Base-by-base conservation (phyloP, 2,888 invertebrate genomes). In the Zeuzera pyrina region DNA sequence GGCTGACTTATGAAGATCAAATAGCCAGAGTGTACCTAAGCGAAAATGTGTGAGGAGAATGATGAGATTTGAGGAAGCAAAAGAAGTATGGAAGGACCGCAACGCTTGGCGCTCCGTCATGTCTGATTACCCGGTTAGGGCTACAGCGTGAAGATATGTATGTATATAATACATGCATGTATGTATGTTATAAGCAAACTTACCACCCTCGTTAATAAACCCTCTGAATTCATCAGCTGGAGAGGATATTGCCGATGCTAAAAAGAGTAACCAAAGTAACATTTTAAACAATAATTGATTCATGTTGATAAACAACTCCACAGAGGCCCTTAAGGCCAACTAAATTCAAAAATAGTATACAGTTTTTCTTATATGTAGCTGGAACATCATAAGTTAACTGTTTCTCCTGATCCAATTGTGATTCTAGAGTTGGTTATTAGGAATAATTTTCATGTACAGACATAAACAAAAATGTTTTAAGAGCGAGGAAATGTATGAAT, bases 341-440 rank as follows among this genome's bases (percentile, higher is more conserved):
- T 66, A 58, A 62, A 47, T 42, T 42, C 43, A 45, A 43, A 38
- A 57, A 59, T 53, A 53, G 50, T 52, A 57, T n/a, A n/a, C n/a
- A 49, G 56, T 57, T 58, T 50, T 50, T 48, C 52, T 67, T 74
- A 63, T 70, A 76, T 71, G 68, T 56, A 53, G 51, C 54, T 52
- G 55, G 54, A 51, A 54, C 42, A 37, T 47, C 58, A 56, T 58
- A 57, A 58, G 57, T n/a, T n/a, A n/a, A 49, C 54, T 65, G 62
- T 67, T 73, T 67, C 71, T 68, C 59, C 55, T 56, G 55, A 51
- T 46, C 60, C 78, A 77, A 76, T 78, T 77, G 76, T 67, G 65
- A 56, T 63, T 59, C 61, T n/a, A n/a, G n/a, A n/a, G n/a, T n/a
- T n/a, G 48, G 54, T 60, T 66, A 72, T 62, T 65, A 42, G 61